Percentiles rank a stretch among this genome's conserved stretches.
phyloP scores from a whole-genome alignment of 1,140 invertebrate species.

The Aphidius ervi region DNA sequence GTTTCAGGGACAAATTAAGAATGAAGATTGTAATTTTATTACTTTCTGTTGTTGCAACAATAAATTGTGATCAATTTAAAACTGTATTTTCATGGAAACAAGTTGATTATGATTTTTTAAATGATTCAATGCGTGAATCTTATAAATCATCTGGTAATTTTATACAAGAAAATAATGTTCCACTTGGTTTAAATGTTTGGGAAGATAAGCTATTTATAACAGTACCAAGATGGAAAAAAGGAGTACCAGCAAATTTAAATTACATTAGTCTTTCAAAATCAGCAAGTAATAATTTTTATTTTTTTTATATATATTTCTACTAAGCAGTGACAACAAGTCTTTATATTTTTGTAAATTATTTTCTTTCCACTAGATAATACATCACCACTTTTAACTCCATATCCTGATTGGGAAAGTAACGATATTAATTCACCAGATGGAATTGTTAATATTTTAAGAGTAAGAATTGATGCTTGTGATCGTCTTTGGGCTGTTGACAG shows the following conservation, averaged over 20 bases:
- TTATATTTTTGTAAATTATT: not conserved
- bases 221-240: slow-evolving; percentile 71
- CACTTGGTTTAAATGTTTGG: slow-evolving; percentile 69
- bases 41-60: slow-evolving; percentile 27
- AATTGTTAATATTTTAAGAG: slow-evolving; percentile 65
- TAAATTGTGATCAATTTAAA: slow-evolving; percentile 40
- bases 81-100: slow-evolving; percentile 66
- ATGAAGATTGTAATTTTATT: slow-evolving; percentile 29
- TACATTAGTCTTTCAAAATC: slow-evolving; percentile 52
- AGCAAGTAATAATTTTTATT: slow-evolving; percentile 25
- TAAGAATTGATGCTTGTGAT: slow-evolving; percentile 66
- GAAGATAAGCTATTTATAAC: slow-evolving; percentile 74
- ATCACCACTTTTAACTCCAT: slow-evolving; percentile 63
- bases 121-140: slow-evolving; percentile 55
- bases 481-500: slow-evolving; percentile 73
- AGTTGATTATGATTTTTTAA: slow-evolving; percentile 67
- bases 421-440: slow-evolving; percentile 50
- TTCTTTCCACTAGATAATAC: slow-evolving; percentile 45
- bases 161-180: slow-evolving; percentile 67
- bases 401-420: slow-evolving; percentile 66
- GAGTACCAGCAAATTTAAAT: slow-evolving; percentile 68
- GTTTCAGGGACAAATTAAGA: slow-evolving; percentile 11
- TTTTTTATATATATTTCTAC: slow-evolving; percentile 3
- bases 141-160: slow-evolving; percentile 62
- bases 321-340: not conserved